Conservation (phyloP, 2,113 vertebrate species). For the Catharus bicknelli region DNA sequence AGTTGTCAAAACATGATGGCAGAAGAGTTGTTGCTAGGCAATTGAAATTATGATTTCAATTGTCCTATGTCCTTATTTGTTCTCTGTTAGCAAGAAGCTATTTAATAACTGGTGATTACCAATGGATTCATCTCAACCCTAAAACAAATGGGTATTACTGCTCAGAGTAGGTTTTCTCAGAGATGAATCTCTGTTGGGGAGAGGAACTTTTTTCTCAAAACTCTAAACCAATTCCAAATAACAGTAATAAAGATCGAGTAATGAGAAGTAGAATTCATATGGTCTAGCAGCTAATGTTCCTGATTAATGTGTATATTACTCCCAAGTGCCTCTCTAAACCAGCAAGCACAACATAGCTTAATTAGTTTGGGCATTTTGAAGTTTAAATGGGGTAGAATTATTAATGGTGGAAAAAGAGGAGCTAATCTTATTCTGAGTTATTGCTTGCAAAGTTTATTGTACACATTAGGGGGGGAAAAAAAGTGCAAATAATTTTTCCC, state of each 20-base stretch:
- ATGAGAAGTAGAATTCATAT: background rate
- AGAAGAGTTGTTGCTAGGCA: background rate
- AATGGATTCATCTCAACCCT: background rate
- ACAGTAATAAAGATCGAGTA: background rate
- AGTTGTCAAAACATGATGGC: background rate
- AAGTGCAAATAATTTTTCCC: background rate
- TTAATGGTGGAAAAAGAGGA: background rate
- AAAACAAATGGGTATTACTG: background rate
- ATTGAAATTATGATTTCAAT: background rate
- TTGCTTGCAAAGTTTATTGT: background rate
- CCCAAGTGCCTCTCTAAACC: background rate
- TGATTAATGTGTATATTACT: slow-evolving; percentile 11
- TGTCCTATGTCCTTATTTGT: background rate
- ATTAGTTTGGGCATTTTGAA: slow-evolving; percentile 23
- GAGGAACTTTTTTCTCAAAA: background rate
- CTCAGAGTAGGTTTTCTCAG: background rate
- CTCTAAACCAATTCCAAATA: background rate
- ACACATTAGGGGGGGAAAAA: background rate
- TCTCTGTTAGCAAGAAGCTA: background rate
- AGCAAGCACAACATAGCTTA: background rate
- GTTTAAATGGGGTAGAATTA: background rate
- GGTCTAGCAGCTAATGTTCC: background rate
- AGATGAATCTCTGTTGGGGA: background rate
- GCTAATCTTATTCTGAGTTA: slow-evolving; percentile 5
- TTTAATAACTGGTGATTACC: background rate